phyloP scores from a whole-genome alignment of 2,888 invertebrate genomes.

The Tetragonisca angustula region DNA sequence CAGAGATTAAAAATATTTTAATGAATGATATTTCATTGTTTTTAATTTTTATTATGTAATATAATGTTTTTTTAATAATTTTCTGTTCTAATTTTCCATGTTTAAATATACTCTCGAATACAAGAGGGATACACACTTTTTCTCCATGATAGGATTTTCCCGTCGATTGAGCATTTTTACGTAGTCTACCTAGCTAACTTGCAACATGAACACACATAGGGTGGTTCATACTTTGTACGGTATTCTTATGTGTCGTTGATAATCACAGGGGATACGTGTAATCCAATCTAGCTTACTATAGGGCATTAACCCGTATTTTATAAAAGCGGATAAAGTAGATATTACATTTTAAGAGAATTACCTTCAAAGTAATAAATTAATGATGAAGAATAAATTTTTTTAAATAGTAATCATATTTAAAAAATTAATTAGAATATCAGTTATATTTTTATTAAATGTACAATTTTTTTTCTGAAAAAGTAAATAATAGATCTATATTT shows the following conservation, averaged over 20 bases:
- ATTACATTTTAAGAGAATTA: not conserved
- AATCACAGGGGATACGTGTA: slow-evolving; percentile 35
- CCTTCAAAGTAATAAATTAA: not conserved
- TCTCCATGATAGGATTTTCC: slow-evolving; percentile 37
- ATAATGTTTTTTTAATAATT: not conserved
- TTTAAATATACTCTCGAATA: not conserved
- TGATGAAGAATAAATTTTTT: not conserved
- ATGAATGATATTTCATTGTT: not conserved
- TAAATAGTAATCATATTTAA: not conserved
- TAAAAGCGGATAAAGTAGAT: slow-evolving; percentile 5
- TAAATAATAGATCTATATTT: not conserved
- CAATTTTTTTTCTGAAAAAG: too few species aligned
- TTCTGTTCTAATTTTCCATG: not conserved
- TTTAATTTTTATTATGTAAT: not conserved
- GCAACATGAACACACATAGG: slow-evolving; percentile 21
- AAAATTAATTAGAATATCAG: not conserved
- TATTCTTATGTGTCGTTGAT: slow-evolving; percentile 50
- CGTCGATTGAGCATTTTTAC: slow-evolving; percentile 44
- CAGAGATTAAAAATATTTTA: not conserved
- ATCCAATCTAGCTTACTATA: slow-evolving; percentile 33
- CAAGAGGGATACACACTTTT: slow-evolving; percentile 15
- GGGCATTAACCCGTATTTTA: slow-evolving; percentile 33
- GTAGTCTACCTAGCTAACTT: slow-evolving; percentile 25
- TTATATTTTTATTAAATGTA: too few species aligned
- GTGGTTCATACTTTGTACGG: slow-evolving; percentile 26